Base-by-base conservation (phyloP, 2,113 vertebrate genomes). In the Mirza zaza region DNA sequence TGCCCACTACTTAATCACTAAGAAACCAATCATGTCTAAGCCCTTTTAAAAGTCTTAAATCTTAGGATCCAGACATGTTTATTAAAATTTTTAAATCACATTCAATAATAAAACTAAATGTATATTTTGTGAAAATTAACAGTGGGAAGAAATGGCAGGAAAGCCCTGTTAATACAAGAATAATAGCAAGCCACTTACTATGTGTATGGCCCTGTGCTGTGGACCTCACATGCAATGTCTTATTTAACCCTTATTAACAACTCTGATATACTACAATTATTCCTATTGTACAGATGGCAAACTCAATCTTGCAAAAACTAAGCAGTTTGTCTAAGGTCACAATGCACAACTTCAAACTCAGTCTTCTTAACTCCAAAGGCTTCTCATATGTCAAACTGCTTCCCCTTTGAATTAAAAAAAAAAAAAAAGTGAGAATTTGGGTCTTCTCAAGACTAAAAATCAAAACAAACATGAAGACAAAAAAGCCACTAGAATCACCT, bases 21-120 rank as follows among this genome's bases (percentile, higher is more conserved):
- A 95, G 90, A 94, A 88, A 82, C 67, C 77, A 97, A 42, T 76
- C n/a, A 13, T 70, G 45, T 80, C 15, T 52, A 20, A 92, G n/a
- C 17, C 57, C 63, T 63, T 90, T 91, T 79, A 68, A 86, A 94
- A 91, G n/a, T 61, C 57, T 94, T 96, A 80, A 73, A 91, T 97
- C 76, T 91, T 95, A 52, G 68, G 84, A 25, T 81, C 50, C 10
- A 36, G 65, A 61, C 36, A 39, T 77, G 63, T 76, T 90, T 95
- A 93, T 92, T 84, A 71, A 93, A 89, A 87, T 4, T 57, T 81
- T 73, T 91, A 90, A 95, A 81, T 87, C n/a, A 83, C 25, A 84
- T 84, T 67, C 52, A 77, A 89, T 82, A 55, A 94, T 27, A 87
- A 89, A 94, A 71, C 42, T 55, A 82, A 96, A 63, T 52, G 57